Base-by-base conservation (phyloP, 2,888 invertebrate species). In the Chaetogeoica ovagalla region DNA sequence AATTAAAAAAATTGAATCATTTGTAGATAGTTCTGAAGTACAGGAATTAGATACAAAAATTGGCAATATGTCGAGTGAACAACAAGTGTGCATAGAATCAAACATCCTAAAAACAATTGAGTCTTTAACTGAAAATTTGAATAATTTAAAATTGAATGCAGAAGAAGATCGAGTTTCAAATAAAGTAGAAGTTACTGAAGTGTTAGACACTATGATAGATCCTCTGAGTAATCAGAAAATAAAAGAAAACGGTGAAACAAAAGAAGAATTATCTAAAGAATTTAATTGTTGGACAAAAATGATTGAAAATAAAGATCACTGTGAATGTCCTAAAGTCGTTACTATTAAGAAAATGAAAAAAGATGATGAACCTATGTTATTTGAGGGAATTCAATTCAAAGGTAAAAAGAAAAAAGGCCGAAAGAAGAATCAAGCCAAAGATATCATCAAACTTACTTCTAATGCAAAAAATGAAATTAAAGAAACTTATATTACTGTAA, bases 361-460 rank as follows among this genome's bases (percentile, higher is more conserved):
- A 63, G 77, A 77, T 39, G 77, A 77, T 62, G 69, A 77, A 17
- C 77, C 77, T 55, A 77, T 77, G 77, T 55, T 77, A 55, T 77
- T 77, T 70, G 77, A 77, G 43, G 77, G 77, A 52, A 69, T 77
- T 39, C 60, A 77, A 70, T 77, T 77, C 21, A 77, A 77, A 77
- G 70, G 77, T 2, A 77, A 77, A 77, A 77, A 77, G 21, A 77
- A 70, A 19, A 77, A 21, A 77, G 19, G 19, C 7, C 37, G 70
- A 55, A 77, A 77, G 70, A 77, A 77, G 8, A 70, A 70, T 21
- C 70, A 69, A 30, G 19, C 52, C 1, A 52, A 52, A 62, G 70
- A 77, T 63, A 77, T 23, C 4, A 52, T 77, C 6, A 60, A 76
- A 2, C 59, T 76, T 76, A 21, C 77, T 1, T 52, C 77, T 30